Evolutionary conservation across 2,113 vertebrate species (phyloP).

Genomic region (Zapus hudsonius): DNA sequence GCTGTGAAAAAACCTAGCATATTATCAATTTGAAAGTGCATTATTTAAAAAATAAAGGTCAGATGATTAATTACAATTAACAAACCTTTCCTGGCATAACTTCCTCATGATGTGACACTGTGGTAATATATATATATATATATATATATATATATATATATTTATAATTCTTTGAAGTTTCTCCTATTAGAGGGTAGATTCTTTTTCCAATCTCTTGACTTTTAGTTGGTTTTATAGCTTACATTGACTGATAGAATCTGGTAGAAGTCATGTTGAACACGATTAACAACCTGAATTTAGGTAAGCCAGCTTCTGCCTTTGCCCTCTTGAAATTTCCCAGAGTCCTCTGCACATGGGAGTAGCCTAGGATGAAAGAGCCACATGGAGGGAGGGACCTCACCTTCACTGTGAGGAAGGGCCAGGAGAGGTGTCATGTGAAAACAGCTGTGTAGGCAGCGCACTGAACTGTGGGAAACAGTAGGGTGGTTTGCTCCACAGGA

Average conservation of each 20-base stretch:
- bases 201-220: not conserved
- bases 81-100: not conserved
- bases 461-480: not conserved
- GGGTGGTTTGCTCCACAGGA: not conserved
- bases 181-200: not conserved
- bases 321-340: not conserved
- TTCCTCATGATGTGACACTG: not conserved
- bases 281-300: not conserved
- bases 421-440: not conserved
- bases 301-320: not conserved
- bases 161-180: not conserved
- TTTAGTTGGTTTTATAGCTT: not conserved
- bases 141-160: not conserved
- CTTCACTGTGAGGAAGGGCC: not conserved
- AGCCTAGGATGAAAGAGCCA: not conserved
- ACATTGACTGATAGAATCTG: not conserved
- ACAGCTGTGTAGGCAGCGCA: not conserved
- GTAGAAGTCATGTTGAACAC: not conserved
- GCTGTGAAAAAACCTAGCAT: not conserved
- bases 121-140: not conserved
- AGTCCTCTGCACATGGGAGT: not conserved
- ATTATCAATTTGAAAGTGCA: not conserved
- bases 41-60: not conserved
- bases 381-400: too few relatives aligned
- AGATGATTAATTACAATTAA: conserved; percentile 13